phyloP scores from a whole-genome alignment of 2,113 vertebrate species.

The Cygnus atratus region DNA sequence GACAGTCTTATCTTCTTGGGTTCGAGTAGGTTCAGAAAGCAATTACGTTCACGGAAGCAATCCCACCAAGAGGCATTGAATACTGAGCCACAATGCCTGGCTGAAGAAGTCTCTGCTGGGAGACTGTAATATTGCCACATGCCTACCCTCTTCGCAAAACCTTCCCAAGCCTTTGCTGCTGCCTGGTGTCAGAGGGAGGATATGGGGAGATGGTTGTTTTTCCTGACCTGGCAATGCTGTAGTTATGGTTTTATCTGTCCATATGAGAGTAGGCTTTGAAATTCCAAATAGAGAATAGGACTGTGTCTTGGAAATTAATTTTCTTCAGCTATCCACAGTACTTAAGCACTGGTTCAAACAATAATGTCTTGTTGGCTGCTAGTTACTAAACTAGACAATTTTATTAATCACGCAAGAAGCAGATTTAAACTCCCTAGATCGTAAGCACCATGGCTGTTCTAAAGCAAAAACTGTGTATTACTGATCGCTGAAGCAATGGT shows the following conservation, averaged over 20 bases:
- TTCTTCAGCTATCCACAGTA: background rate
- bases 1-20: background rate
- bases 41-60: background rate
- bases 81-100: background rate
- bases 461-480: background rate
- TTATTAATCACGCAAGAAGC: conserved; percentile 1
- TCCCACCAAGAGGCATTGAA: background rate
- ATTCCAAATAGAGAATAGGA: background rate
- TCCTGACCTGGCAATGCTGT: background rate
- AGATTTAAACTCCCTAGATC: background rate
- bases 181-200: fast-evolving
- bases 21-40: conserved; percentile 9
- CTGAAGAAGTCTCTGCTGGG: background rate
- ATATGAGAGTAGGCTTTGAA: background rate
- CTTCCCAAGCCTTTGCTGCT: background rate
- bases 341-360: background rate
- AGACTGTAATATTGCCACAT: background rate
- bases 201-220: background rate
- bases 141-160: background rate
- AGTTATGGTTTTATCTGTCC: background rate
- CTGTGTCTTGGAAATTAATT: background rate
- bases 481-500: background rate
- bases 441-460: background rate
- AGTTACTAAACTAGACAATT: conserved; percentile 14
- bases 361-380: background rate